Evolutionary conservation across 2,888 invertebrate genomes (phyloP).

Genomic region (Oxycera nigricornis): DNA sequence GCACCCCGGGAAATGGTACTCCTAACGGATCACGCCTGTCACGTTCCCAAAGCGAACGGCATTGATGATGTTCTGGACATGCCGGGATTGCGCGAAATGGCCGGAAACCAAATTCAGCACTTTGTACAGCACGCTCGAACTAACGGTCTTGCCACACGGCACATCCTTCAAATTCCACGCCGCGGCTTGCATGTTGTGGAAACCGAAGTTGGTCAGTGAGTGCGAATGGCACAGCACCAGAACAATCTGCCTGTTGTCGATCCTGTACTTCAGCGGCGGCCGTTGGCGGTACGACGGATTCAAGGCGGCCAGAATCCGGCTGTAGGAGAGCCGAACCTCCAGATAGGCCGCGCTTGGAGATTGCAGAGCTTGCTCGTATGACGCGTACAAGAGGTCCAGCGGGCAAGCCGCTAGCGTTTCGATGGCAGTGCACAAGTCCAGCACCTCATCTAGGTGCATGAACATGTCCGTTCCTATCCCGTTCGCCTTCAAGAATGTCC

Average conservation of each 20-base stretch:
- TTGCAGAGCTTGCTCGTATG: neutral
- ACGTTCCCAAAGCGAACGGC: conserved; percentile 6
- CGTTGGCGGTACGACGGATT: conserved; percentile 53
- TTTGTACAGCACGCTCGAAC: neutral
- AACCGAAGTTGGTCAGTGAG: conserved; percentile 49
- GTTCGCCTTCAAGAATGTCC: conserved; percentile 50
- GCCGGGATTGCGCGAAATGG: conserved; percentile 17
- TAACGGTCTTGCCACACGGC: too few relatives aligned
- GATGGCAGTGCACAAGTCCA: conserved; percentile 51
- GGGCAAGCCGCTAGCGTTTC: conserved; percentile 42
- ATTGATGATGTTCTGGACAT: neutral
- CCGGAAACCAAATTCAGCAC: neutral
- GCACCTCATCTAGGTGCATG: conserved; percentile 52
- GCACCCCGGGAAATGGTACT: too few relatives aligned
- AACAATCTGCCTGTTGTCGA: conserved; percentile 54
- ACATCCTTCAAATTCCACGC: neutral
- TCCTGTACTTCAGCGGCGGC: conserved; percentile 50
- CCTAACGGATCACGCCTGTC: too few relatives aligned
- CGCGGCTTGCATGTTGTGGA: conserved; percentile 22
- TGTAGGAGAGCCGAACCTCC: neutral
- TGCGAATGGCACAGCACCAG: conserved; percentile 50
- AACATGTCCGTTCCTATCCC: conserved; percentile 48
- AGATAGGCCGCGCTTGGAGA: neutral
- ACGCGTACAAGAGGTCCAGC: neutral
- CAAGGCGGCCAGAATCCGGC: conserved; percentile 52